A percentile compares a stretch with the other conserved stretches of the same genome.
Conservation (phyloP, 2,797 vertebrate species). For the Cuniculus paca region DNA sequence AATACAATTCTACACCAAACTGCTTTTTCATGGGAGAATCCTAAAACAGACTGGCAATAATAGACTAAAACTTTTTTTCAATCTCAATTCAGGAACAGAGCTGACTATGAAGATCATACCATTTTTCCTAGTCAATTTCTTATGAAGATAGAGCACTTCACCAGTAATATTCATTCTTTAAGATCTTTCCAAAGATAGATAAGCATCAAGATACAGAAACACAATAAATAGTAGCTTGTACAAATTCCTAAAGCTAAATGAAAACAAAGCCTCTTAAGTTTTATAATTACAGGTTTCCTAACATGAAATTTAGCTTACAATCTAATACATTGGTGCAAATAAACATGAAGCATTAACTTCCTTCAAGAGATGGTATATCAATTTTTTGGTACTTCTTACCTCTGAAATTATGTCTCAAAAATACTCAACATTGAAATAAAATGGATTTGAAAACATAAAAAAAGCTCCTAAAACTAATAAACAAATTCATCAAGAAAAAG, state of each 20-base stretch:
- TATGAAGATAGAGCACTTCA: background rate
- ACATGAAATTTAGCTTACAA: slow-evolving; percentile 54
- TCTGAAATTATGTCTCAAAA: background rate
- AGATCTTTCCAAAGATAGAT: slow-evolving; percentile 50
- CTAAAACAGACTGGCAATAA: background rate
- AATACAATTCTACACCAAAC: slow-evolving; percentile 33
- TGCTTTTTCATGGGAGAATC: background rate
- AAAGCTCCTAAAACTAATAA: too few species aligned
- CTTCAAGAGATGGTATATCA: slow-evolving; percentile 10
- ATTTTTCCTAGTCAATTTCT: slow-evolving; percentile 14
- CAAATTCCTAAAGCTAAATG: slow-evolving; percentile 32
- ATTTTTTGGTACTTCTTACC: background rate
- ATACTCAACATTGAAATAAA: too few species aligned
- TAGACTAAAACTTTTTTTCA: slow-evolving; percentile 14
- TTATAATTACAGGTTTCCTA: background rate
- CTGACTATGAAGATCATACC: background rate
- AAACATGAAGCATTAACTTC: slow-evolving; percentile 42
- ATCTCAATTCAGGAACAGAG: slow-evolving; percentile 22
- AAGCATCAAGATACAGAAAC: slow-evolving; percentile 40
- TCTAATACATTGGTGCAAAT: background rate
- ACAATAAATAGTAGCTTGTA: slow-evolving; percentile 11
- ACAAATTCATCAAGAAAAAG: too few species aligned
- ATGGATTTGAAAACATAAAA: too few species aligned
- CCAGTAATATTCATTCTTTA: slow-evolving; percentile 55
- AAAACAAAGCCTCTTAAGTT: slow-evolving; percentile 55